Evolutionary conservation across 35 echinoderm and acorn worm genomes (phyloP), one percentile per base, ranked within the genome.

Genomic region (Acanthaster planci): DNA sequence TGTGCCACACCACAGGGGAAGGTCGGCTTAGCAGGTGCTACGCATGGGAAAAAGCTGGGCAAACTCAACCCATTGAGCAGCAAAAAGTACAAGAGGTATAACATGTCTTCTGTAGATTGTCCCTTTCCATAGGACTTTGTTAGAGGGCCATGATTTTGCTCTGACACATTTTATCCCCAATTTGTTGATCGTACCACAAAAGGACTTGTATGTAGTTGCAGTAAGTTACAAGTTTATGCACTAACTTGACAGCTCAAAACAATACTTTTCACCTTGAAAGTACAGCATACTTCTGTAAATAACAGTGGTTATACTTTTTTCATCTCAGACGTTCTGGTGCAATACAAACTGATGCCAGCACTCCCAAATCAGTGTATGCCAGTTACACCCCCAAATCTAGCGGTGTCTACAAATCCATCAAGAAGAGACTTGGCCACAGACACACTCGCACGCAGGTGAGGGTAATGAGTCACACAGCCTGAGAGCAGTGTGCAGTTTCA

Each of bases 81-180:
- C 39, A 88, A 78, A 34, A 97, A 88, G 76, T 89, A 90, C 75
- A 97, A 97, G 82, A 88, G 93, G 93, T 97, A 85, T 3, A n/a
- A n/a, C n/a, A n/a, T 36, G 31, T 35, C 29, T 72, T 31, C 42
- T 12, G 4, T 47, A 47, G 4, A 12, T 6, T 47, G 42, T 47
- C 4, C 12, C 42, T 47, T 47, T 47, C 42, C 42, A 47, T 47
- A 47, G 42, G 42, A 47, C 42, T 47, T 12, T 6, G 12, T 47
- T 47, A 47, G 12, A 12, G 42, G 42, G 42, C 42, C 42, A 4
- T 47, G n/a, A 47, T 47, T 47, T 6, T 12, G 12, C 12, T 12
- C 12, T 6, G 42, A 47, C 42, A 12, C 42, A 47, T 47, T 12
- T 47, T 47, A n/a, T n/a, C n/a, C n/a, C n/a, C n/a, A n/a, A n/a